Evolutionary conservation across 2,888 invertebrate genomes (phyloP).

Genomic region (Nephrotoma appendiculata): DNA sequence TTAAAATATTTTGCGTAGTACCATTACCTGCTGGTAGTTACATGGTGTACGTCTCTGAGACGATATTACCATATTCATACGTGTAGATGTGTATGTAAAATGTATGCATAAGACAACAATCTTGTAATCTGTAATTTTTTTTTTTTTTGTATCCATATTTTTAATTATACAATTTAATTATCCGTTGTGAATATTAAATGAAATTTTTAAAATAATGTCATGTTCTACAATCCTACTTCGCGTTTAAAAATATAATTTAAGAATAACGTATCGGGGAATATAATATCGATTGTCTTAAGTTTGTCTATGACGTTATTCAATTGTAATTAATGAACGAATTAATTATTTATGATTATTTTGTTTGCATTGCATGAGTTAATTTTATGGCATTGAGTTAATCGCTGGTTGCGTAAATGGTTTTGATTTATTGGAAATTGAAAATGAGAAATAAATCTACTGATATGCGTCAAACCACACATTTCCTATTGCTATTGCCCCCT

Average conservation of each 20-base stretch:
- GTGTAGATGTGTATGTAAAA: neutral
- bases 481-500: too few relatives aligned
- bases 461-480: neutral
- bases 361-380: neutral
- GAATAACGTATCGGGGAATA: neutral
- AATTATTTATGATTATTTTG: neutral
- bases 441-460: neutral
- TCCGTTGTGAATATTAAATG: neutral
- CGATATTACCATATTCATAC: neutral
- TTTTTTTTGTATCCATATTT: neutral
- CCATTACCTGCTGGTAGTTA: neutral
- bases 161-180: neutral
- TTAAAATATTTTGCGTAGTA: neutral
- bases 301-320: neutral
- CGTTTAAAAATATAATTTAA: neutral
- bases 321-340: neutral
- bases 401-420: neutral
- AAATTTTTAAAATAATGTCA: neutral
- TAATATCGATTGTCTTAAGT: neutral
- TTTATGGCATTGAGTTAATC: neutral
- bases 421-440: neutral
- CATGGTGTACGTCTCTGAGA: neutral
- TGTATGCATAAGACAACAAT: neutral
- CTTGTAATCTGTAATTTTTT: neutral
- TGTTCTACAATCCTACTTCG: neutral